Evolutionary conservation across 2,797 vertebrate species (phyloP).

Genomic region (Oceanodroma leucorhoa): DNA sequence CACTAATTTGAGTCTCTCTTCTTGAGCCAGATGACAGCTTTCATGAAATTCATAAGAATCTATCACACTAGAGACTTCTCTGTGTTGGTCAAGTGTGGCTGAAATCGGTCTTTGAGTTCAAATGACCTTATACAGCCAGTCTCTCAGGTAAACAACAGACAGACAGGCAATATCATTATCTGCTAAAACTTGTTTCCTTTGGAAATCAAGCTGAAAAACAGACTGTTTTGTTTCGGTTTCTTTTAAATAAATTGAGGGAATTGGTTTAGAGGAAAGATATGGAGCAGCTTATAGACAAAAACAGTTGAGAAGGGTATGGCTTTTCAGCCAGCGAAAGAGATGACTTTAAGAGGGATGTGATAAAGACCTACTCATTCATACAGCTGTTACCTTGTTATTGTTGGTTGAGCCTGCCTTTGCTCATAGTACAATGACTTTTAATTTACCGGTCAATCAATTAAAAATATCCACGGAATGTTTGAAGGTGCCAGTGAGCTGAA

Average conservation of each 20-base stretch:
- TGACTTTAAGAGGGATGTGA: not conserved
- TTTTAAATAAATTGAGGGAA: not conserved
- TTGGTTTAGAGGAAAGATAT: not conserved
- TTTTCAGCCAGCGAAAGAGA: not conserved
- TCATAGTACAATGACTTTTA: not conserved
- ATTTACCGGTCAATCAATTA: not conserved
- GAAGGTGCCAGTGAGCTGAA: not conserved
- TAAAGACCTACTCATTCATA: not conserved
- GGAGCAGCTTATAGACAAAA: not conserved
- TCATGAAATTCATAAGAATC: not conserved
- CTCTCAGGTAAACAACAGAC: not conserved
- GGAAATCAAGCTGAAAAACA: not conserved
- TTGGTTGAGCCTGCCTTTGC: not conserved
- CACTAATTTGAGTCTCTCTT: not conserved
- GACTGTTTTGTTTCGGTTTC: not conserved
- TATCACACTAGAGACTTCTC: not conserved
- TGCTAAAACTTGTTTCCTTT: not conserved
- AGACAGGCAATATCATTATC: not conserved
- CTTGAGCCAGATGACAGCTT: not conserved
- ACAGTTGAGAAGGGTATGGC: not conserved
- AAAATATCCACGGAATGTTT: not conserved
- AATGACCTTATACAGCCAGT: accelerated
- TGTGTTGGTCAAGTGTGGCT: not conserved
- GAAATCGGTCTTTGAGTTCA: not conserved
- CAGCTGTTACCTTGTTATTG: not conserved